A percentile compares a stretch with the other conserved stretches of the same genome.
These are phyloP conservation scores for Microplitis demolitor DNA, from an alignment of 1,140 invertebrate species.

Conservation along the genomic window DNA sequence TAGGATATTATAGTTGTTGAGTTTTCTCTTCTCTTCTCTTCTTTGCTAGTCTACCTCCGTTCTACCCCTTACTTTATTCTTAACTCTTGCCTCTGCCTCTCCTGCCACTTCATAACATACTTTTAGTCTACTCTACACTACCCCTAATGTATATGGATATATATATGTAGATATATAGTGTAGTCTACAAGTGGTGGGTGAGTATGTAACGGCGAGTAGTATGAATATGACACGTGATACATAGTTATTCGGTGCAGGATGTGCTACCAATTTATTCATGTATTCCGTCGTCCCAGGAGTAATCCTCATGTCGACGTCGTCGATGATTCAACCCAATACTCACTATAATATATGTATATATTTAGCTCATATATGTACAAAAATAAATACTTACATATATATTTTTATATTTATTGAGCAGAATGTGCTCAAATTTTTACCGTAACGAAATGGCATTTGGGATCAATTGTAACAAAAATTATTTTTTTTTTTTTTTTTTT, in stretches of 20 bases:
- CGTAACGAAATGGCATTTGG: no score
- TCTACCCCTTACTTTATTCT: background rate
- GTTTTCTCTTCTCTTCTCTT: background rate
- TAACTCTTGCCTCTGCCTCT: background rate
- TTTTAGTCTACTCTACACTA: no score
- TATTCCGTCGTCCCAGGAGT: slow-evolving; percentile 43
- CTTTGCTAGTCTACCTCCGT: background rate
- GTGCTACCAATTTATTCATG: slow-evolving; percentile 43
- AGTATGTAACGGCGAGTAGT: background rate
- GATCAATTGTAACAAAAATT: no score
- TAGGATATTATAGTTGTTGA: background rate
- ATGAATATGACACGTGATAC: slow-evolving; percentile 41
- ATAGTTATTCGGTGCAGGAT: slow-evolving; percentile 36
- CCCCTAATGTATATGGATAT: background rate
- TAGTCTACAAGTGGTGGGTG: slow-evolving; percentile 5
- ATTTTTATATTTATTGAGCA: no score
- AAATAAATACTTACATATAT: no score
- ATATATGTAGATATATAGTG: background rate
- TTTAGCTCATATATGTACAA: background rate
- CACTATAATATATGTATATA: background rate
- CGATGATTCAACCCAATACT: slow-evolving; percentile 34
- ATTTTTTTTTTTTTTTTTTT: no score
- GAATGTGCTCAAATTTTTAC: no score
- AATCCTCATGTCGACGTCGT: slow-evolving; percentile 41
- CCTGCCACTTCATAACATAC: no score